Evolutionary conservation across 1,140 invertebrate genomes (phyloP), one percentile per base, ranked within the genome.

Genomic region (Vanessa tameamea): DNA sequence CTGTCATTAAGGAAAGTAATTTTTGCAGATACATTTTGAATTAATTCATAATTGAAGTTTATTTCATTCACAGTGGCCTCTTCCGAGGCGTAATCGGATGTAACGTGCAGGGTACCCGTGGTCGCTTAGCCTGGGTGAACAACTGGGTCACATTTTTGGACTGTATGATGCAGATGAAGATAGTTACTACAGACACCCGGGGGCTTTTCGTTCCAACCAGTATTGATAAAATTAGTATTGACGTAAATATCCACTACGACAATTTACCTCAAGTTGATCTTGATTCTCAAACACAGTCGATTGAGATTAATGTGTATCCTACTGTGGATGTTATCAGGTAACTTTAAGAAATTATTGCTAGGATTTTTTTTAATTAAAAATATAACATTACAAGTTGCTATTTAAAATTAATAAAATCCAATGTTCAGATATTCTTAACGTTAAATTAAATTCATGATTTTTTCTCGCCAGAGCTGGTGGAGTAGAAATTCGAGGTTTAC

Each of bases 91-190:
- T 43, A 9, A 8, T 43, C 6, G 37, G 37, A 6, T 43, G 37
- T 9, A 43, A 43, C 9, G 37, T 43, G 7, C 7, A 43, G 37
- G 37, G 37, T 43, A 43, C 90, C 65, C 73, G 88, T 66, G 81
- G 93, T 76, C 92, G 94, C 77, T 26, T 91, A 74, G 61, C 90
- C 71, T 87, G 96, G 95, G 82, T 87, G 67, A 95, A 96, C 79
- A 98, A 98, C 87, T 99, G 97, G 97, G 95, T 98, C 0, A 95
- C 97, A 1, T 99, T 98, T 87, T 95, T 99, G 94, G 98, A 99
- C 87, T 97, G 96, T 16, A 96, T 99, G 95, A 90, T 99, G 16
- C 98, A 99, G 87, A 95, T 98, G 75, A 95, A 96, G 76, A 95
- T 99, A 61, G 82, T 99, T 1, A 94, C 94, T 31, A 90, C 94